These are phyloP conservation scores for Sinosuthora webbiana DNA, from an alignment of 2,113 vertebrate species.

Conservation along the genomic window DNA sequence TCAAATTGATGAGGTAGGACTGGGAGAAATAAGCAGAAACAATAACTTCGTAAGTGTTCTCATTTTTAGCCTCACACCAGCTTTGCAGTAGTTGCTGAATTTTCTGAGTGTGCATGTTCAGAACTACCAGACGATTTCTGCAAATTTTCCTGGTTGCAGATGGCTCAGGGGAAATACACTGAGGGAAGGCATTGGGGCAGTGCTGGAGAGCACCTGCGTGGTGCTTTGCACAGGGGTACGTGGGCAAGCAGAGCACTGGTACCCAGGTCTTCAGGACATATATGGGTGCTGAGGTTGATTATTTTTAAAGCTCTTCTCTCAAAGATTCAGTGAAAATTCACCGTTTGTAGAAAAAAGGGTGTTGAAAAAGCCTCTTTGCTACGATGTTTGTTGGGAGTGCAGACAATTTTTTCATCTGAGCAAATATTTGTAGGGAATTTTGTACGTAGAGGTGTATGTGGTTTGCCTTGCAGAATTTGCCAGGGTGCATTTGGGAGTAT, in stretches of 20 bases:
- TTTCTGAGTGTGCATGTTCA: not conserved
- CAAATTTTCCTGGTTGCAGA: not conserved
- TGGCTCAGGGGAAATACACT: not conserved
- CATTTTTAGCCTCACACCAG: not conserved
- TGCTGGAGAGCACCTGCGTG: fast-evolving
- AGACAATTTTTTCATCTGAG: not conserved
- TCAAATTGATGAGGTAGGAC: not conserved
- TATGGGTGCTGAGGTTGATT: not conserved
- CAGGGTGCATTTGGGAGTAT: not conserved
- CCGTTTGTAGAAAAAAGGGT: not conserved
- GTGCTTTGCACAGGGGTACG: not conserved
- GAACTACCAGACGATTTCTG: not conserved
- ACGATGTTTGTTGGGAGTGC: not conserved
- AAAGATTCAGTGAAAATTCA: not conserved
- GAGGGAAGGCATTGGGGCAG: not conserved
- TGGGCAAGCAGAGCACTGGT: not conserved
- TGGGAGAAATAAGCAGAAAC: not conserved
- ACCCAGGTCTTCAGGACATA: not conserved
- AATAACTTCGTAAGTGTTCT: not conserved
- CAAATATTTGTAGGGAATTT: not conserved
- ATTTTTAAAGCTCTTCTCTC: not conserved
- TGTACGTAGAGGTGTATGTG: not conserved
- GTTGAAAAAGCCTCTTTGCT: not conserved
- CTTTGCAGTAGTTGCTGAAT: not conserved
- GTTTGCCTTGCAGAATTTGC: not conserved